A percentile compares a stretch with the other conserved stretches of the same genome.
phyloP scores from a whole-genome alignment of 2,888 invertebrate genomes.

The Vesta saturnalis region DNA sequence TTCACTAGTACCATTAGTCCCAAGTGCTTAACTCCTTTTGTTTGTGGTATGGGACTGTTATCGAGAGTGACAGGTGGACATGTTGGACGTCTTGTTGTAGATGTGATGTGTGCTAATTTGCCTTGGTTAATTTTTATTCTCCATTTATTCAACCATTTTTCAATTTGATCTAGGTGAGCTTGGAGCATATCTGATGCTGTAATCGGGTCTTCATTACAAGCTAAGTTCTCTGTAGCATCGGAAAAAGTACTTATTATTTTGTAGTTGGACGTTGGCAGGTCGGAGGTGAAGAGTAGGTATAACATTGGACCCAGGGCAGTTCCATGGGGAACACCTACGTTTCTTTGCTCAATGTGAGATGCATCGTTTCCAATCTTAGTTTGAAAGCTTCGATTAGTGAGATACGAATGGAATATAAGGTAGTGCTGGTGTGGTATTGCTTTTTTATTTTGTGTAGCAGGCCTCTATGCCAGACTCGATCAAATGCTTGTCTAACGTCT shows the following conservation, averaged over 20 bases:
- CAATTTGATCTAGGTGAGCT: no score
- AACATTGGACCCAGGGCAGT: no score
- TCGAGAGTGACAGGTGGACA: slow-evolving; percentile 7
- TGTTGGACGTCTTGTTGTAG: slow-evolving; percentile 13
- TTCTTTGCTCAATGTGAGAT: neutral
- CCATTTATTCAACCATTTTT: slow-evolving; percentile 12
- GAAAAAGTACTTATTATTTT: no score
- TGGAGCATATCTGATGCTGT: slow-evolving; percentile 17
- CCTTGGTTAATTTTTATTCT: slow-evolving; percentile 12
- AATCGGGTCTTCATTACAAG: slow-evolving; percentile 15
- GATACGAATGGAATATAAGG: no score
- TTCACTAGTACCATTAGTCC: no score
- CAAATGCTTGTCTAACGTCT: no score
- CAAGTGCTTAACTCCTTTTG: slow-evolving; percentile 16
- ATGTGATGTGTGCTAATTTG: slow-evolving; percentile 15
- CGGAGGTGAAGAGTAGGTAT: no score
- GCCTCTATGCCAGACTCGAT: no score
- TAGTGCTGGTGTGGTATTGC: no score
- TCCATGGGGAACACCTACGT: slow-evolving; percentile 7
- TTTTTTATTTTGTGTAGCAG: no score
- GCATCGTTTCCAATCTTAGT: neutral
- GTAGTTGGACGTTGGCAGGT: no score
- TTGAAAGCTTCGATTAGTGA: no score
- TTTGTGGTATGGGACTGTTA: slow-evolving; percentile 7
- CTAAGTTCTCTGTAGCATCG: slow-evolving; percentile 9